These are phyloP conservation scores for Mastomys natalensis DNA, from an alignment of 2,113 vertebrate species.

Conservation along the genomic window DNA sequence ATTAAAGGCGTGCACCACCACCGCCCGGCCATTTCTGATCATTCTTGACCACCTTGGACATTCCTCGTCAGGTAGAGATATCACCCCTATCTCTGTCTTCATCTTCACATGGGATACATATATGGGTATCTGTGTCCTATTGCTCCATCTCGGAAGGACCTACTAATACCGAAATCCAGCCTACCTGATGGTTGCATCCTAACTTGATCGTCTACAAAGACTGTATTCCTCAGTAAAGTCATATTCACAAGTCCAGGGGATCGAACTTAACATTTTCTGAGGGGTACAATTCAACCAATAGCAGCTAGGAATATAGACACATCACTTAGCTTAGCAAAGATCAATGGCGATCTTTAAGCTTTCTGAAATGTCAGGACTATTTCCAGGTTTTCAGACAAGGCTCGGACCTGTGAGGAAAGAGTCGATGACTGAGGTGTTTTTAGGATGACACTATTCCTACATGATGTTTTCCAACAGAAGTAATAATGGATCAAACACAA, in stretches of 20 bases:
- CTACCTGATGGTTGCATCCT: background rate
- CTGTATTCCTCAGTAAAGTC: background rate
- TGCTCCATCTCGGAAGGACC: background rate
- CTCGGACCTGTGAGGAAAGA: background rate
- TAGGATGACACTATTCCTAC: background rate
- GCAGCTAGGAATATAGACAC: background rate
- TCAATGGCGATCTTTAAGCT: background rate
- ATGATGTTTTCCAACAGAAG: slow-evolving; percentile 40
- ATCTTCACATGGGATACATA: background rate
- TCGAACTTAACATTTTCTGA: background rate
- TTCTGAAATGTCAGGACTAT: background rate
- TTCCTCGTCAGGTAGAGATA: background rate
- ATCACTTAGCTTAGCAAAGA: slow-evolving; percentile 44
- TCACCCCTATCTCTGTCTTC: background rate
- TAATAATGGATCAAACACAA: background rate
- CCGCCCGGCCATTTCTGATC: too few relatives aligned
- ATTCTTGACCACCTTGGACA: background rate
- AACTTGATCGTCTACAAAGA: background rate
- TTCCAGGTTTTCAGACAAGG: background rate
- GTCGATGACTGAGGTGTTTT: background rate
- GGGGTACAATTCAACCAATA: background rate
- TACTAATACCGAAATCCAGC: background rate
- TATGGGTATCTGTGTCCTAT: background rate
- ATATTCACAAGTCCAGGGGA: background rate
- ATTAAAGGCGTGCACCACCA: too few relatives aligned